Base-by-base conservation (phyloP, 1,140 invertebrate species). In the Tetragonula clypearis region DNA sequence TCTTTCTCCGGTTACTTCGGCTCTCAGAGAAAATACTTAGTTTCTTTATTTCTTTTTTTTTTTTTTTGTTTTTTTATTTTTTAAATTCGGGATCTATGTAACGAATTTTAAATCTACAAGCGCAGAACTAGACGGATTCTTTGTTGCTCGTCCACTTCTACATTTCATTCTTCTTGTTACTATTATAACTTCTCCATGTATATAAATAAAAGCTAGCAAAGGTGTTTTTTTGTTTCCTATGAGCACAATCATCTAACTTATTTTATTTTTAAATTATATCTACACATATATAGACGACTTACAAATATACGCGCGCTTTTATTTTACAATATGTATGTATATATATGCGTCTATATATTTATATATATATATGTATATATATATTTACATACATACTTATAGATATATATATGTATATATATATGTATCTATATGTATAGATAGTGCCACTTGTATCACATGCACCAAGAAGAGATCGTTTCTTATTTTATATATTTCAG, bases 11-110 rank as follows among this genome's bases (percentile, higher is more conserved):
- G 17, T 68, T 41, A 76, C 5, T 56, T 84, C 21, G 6, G 23
- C 17, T 86, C 66, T 91, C 88, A 81, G 83, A 83, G 83, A 91
- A 91, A 91, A 91, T 91, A 88, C 83, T 91, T 88, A 15, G 41
- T 77, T 80, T 88, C 65, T 76, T 77, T 35, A 35, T 35, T 35
- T 35, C 35, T 35, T 35, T 35, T n/a, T n/a, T n/a, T n/a, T n/a
- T n/a, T n/a, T n/a, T n/a, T n/a, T 35, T 35, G 1, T 35, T 35
- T 35, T 35, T 35, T 35, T 35, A 2, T 35, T 35, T 35, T 35
- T 35, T 35, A 35, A 26, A 75, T 26, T 62, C 23, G 35, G 62
- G n/a, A 74, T 76, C 58, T 58, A 80, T 84, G 41, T 87, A 88
- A 90, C 79, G 86, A 79, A 84, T 88, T 53, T 88, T 88, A 86